These are phyloP conservation scores for Hemiprocne comata DNA, from an alignment of 2,113 vertebrate species.

Conservation along the genomic window DNA sequence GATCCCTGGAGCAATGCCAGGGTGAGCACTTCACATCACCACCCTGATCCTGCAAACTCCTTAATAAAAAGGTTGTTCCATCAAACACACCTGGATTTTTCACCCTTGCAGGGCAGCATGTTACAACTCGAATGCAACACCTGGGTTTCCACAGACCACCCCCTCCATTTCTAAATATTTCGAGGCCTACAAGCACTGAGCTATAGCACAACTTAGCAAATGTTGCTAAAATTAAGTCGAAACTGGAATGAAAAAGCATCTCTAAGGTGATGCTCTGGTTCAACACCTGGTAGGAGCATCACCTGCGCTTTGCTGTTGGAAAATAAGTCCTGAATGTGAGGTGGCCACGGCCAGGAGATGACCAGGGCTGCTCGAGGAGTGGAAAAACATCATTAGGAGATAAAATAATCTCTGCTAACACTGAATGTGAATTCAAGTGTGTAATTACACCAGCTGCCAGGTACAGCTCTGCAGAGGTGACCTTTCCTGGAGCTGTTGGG, in stretches of 20 bases:
- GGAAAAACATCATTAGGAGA: background rate
- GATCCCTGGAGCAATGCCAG: background rate
- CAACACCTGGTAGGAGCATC: background rate
- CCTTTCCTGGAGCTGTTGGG: background rate
- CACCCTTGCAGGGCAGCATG: accelerated
- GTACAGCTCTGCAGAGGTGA: background rate
- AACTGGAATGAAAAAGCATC: background rate
- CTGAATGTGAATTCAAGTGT: background rate
- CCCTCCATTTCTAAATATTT: background rate
- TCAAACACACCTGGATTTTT: background rate
- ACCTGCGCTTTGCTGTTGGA: background rate
- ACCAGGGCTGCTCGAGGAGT: background rate
- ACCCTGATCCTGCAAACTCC: background rate
- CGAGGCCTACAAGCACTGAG: background rate
- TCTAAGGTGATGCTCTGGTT: background rate
- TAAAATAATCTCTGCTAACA: background rate
- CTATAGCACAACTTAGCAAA: background rate
- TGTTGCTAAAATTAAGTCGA: background rate
- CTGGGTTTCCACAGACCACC: background rate
- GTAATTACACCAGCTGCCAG: background rate
- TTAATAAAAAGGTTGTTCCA: background rate
- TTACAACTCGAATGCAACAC: accelerated
- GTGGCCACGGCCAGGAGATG: background rate
- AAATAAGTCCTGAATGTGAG: background rate
- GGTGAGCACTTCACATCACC: accelerated